Percentiles rank a stretch among this genome's conserved stretches.
Evolutionary conservation across 2,797 vertebrate genomes (phyloP).

Genomic region (Melanotaenia pygmaea): DNA sequence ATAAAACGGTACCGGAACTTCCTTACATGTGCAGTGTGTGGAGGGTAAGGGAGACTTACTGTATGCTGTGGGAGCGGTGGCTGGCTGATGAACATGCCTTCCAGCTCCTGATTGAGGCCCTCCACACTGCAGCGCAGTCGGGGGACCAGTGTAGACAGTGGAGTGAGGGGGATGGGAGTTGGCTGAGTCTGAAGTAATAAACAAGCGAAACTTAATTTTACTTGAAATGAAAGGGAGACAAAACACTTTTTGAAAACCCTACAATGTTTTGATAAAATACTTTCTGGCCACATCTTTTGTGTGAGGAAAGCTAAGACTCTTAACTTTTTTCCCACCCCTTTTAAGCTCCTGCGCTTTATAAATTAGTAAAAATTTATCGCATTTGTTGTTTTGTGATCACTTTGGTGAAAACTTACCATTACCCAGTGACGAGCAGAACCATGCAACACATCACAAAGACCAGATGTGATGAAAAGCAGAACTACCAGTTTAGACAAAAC

Average conservation of each 20-base stretch:
- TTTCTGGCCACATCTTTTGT: not conserved
- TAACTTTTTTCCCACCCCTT: not conserved
- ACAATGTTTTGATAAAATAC: not conserved
- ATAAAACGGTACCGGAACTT: not conserved
- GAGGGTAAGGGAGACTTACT: constrained; percentile 69
- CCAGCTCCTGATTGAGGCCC: constrained; percentile 91
- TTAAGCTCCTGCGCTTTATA: not conserved
- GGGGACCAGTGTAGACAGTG: constrained; percentile 81
- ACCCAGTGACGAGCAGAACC: constrained; percentile 21
- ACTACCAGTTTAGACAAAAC: constrained; percentile 15
- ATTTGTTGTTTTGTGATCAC: not conserved
- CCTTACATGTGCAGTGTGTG: not conserved
- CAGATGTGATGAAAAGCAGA: constrained; percentile 75
- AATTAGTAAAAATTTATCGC: not conserved
- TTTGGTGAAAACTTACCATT: constrained; percentile 15
- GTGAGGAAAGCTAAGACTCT: not conserved
- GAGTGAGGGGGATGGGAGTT: constrained; percentile 70
- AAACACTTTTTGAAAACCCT: not conserved
- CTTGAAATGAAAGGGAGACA: constrained; percentile 37
- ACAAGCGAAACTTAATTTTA: constrained; percentile 29
- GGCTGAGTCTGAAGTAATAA: constrained; percentile 70
- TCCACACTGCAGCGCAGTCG: constrained; percentile 89
- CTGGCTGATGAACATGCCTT: constrained; percentile 89
- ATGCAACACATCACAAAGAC: not conserved
- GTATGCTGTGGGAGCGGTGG: constrained; percentile 84